Evolutionary conservation across 2,113 vertebrate species (phyloP).

Genomic region (Oenanthe oenanthe): DNA sequence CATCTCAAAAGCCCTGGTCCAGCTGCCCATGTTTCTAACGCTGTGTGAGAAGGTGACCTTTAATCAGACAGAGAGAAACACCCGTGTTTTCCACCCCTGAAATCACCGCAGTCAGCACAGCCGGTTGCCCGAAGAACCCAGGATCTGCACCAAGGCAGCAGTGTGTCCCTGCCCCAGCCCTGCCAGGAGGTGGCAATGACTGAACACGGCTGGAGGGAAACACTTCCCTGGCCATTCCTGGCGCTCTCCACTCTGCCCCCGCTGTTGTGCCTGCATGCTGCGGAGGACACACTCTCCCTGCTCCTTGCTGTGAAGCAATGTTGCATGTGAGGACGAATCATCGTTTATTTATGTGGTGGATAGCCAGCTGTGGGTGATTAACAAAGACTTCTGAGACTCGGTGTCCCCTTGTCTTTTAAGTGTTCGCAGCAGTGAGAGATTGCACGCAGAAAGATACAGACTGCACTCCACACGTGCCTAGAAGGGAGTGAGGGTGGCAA

Average conservation of each 20-base stretch:
- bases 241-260: accelerated
- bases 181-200: not conserved
- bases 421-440: not conserved
- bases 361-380: not conserved
- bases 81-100: not conserved
- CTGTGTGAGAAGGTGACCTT: not conserved
- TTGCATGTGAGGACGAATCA: not conserved
- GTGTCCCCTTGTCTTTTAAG: not conserved
- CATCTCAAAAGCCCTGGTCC: accelerated
- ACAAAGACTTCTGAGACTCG: not conserved
- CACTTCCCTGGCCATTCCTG: not conserved
- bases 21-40: not conserved
- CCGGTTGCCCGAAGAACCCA: accelerated
- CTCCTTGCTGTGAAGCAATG: not conserved
- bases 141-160: not conserved
- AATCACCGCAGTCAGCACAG: not conserved
- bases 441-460: not conserved
- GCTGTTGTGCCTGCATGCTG: not conserved
- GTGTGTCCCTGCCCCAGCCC: accelerated
- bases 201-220: accelerated
- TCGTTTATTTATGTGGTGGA: not conserved
- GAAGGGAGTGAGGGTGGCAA: not conserved
- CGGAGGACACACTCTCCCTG: accelerated
- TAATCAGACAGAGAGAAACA: not conserved
- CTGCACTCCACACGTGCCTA: accelerated